Conservation (phyloP, 2,797 vertebrate species). For the Hoplostethus mediterraneus region DNA sequence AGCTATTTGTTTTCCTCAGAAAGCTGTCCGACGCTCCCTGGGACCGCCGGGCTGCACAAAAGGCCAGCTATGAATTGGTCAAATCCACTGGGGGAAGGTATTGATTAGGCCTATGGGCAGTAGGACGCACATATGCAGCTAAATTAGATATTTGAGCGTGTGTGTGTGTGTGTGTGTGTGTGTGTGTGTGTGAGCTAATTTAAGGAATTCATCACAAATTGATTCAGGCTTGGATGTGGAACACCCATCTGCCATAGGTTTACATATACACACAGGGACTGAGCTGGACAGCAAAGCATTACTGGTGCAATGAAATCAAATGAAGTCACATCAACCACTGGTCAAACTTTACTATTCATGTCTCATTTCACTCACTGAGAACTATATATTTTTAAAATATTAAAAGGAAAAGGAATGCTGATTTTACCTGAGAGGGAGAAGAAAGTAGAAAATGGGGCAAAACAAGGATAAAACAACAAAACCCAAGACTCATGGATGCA, state of each 20-base stretch:
- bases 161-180: conserved; percentile 18
- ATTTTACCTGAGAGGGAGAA: no score
- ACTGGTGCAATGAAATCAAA: conserved; percentile 20
- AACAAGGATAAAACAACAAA: no score
- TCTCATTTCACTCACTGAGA: no score
- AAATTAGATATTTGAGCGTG: conserved; percentile 69
- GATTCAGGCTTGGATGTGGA: background rate
- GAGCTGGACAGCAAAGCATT: background rate
- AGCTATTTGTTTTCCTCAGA: conserved; percentile 87
- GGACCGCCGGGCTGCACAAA: conserved; percentile 63
- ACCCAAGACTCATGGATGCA: background rate
- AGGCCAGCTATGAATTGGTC: conserved; percentile 78
- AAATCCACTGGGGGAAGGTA: conserved; percentile 74
- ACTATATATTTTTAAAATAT: no score
- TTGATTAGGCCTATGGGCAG: conserved; percentile 78
- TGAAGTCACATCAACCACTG: conserved; percentile 35
- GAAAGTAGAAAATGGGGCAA: no score
- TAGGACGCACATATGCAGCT: conserved; percentile 76
- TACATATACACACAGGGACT: background rate
- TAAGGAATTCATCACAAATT: conserved; percentile 11
- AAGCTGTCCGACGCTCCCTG: conserved; percentile 75
- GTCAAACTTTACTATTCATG: conserved; percentile 13
- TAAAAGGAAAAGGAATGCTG: no score
- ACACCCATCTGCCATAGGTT: background rate
- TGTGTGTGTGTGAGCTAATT: conserved; percentile 7